Evolutionary conservation across 2,113 vertebrate genomes (phyloP).

Genomic region (Ardeotis arabs): DNA sequence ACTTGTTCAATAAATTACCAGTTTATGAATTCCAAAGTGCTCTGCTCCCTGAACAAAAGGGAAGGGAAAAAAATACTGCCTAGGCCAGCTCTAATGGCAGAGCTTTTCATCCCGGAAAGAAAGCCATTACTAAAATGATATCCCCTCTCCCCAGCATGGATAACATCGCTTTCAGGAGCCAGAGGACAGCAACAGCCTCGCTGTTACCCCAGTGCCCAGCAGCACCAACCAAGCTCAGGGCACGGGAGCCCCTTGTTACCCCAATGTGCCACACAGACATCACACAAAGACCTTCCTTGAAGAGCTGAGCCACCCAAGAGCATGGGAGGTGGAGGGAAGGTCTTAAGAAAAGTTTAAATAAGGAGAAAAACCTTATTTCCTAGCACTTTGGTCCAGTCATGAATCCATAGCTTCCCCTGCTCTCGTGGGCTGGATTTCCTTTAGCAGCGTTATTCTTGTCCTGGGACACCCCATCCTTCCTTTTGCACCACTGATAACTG

Average conservation of each 20-base stretch:
- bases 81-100: not conserved
- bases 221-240: not conserved
- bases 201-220: not conserved
- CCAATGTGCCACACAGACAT: not conserved
- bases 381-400: not conserved
- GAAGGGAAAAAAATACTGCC: not conserved
- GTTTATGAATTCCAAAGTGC: constrained; percentile 74
- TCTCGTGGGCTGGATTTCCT: not conserved
- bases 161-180: not conserved
- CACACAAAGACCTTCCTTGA: not conserved
- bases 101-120: not conserved
- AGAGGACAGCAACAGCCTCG: not conserved
- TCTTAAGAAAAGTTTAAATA: not conserved
- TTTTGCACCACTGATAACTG: not conserved
- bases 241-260: accelerated
- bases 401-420: accelerated
- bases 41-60: constrained; percentile 26
- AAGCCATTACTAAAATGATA: not conserved
- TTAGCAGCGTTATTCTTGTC: not conserved
- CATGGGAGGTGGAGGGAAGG: not conserved
- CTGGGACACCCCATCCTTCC: not conserved
- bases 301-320: not conserved
- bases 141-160: not conserved
- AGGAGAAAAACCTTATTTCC: not conserved
- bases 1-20: constrained; percentile 71